phyloP scores from a whole-genome alignment of 2,113 vertebrate species.

The Shinisaurus crocodilurus region DNA sequence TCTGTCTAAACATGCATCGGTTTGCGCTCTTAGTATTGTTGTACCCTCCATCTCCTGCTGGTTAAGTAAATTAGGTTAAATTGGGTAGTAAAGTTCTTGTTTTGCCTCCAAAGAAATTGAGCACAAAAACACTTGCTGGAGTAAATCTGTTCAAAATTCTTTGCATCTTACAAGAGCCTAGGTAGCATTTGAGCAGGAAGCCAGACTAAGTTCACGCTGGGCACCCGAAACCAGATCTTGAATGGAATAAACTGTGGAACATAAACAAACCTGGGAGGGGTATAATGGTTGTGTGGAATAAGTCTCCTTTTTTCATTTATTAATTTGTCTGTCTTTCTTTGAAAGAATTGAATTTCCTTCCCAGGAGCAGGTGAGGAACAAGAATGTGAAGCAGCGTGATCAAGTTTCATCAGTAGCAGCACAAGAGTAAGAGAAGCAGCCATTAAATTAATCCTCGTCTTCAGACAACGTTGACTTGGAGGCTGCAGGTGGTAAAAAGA shows the following conservation, averaged over 20 bases:
- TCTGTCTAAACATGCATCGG: too few species aligned
- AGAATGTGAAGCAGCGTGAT: slow-evolving; percentile 71
- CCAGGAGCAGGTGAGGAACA: slow-evolving; percentile 75
- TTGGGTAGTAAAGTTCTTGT: not conserved
- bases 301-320: slow-evolving; percentile 25
- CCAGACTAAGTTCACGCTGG: slow-evolving; percentile 15
- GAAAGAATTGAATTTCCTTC: slow-evolving; percentile 72
- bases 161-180: slow-evolving; percentile 19
- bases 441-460: slow-evolving; percentile 78
- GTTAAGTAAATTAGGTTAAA: not conserved
- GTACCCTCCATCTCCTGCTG: too few species aligned
- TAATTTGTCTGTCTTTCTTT: slow-evolving; percentile 75
- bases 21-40: too few species aligned
- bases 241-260: slow-evolving; percentile 50
- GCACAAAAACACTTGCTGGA: slow-evolving; percentile 15
- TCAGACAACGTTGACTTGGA: slow-evolving; percentile 71
- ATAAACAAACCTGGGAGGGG: slow-evolving; percentile 58
- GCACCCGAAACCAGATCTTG: slow-evolving; percentile 51
- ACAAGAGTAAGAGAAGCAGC: slow-evolving; percentile 69
- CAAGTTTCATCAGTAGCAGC: slow-evolving; percentile 73
- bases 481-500: slow-evolving; percentile 71
- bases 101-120: not conserved
- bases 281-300: slow-evolving; percentile 3
- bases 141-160: not conserved
- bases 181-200: not conserved